Evolutionary conservation across 2,113 vertebrate species (phyloP), one percentile per base, ranked within the genome.

Genomic region (Eidolon helvum): DNA sequence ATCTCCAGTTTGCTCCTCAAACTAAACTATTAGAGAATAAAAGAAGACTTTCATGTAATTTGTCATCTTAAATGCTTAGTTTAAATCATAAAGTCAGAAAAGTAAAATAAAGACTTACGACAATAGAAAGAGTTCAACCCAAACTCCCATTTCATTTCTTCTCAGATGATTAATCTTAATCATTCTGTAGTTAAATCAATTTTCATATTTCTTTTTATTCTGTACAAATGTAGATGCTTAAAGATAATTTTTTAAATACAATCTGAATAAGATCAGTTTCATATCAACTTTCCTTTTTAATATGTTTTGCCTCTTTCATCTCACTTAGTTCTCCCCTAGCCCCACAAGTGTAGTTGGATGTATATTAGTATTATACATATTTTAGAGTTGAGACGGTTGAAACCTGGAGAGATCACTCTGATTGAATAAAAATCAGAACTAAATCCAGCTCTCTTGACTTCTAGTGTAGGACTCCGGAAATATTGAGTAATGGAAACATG

Each of bases 141-240:
- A 30, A 75, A 33, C 19, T 50, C 18, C 21, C 40, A 12, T 30
- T 57, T 16, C 22, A 16, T 57, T 79, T 53, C 33, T 74, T 92
- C 45, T 55, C 14, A 66, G 19, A 75, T 75, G 28, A 48, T 83
- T 45, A 74, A 18, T 78, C 45, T 90, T 53, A 10, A 35, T 68
- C 50, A 53, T 85, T 40, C 22, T 59, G 24, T 90, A 43, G 53
- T 84, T 84, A 53, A 19, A 57, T 11, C 18, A 30, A 53, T 55
- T 87, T 92, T 90, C 35, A 68, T 50, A 38, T 79, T 92, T 9
- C 2, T 87, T 68, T 95, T 84, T 24, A 65, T 85, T 21, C 16
- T 30, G 16, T 69, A 24, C 2, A 85, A 91, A 38, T 33, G 11
- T 65, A 40, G 10, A 69, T 75, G 26, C 26, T 28, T 33, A 10